Evolutionary conservation across 2,888 invertebrate genomes (phyloP).

Genomic region (Julus scandinavius): DNA sequence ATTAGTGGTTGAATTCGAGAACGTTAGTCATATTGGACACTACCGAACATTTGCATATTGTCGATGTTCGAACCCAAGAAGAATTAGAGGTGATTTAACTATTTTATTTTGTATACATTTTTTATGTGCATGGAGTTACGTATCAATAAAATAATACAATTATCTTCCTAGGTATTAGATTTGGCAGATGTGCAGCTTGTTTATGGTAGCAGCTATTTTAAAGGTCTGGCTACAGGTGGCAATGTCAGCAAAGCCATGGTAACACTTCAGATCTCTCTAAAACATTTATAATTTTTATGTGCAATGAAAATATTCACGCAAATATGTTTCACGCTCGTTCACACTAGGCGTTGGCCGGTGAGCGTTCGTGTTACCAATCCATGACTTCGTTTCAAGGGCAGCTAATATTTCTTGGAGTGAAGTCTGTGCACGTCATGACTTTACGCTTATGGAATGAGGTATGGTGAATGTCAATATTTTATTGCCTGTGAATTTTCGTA

Average conservation of each 20-base stretch:
- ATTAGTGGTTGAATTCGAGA: constrained; percentile 81
- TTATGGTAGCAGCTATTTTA: constrained; percentile 86
- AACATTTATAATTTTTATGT: constrained; percentile 17
- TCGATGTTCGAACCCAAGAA: constrained; percentile 89
- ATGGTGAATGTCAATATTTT: constrained; percentile 51
- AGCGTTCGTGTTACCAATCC: constrained; percentile 80
- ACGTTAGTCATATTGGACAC: constrained; percentile 87
- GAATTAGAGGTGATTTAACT: constrained; percentile 75
- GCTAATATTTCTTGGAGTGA: constrained; percentile 76
- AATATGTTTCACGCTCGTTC: not conserved
- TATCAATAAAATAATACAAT: not conserved
- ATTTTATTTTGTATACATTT: not conserved
- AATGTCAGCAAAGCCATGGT: constrained; percentile 85
- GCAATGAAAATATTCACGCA: constrained; percentile 24
- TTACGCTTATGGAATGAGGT: constrained; percentile 69
- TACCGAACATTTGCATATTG: constrained; percentile 84
- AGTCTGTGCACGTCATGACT: constrained; percentile 71
- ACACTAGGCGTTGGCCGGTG: constrained; percentile 75
- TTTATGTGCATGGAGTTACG: not conserved
- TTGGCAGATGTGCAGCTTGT: constrained; percentile 83
- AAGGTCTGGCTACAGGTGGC: constrained; percentile 94
- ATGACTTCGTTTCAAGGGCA: constrained; percentile 76
- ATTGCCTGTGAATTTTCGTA: not conserved
- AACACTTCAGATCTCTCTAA: constrained; percentile 60
- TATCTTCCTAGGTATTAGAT: constrained; percentile 71